phyloP scores from a whole-genome alignment of 2,888 invertebrate genomes.

The Agapetus fuscipes region DNA sequence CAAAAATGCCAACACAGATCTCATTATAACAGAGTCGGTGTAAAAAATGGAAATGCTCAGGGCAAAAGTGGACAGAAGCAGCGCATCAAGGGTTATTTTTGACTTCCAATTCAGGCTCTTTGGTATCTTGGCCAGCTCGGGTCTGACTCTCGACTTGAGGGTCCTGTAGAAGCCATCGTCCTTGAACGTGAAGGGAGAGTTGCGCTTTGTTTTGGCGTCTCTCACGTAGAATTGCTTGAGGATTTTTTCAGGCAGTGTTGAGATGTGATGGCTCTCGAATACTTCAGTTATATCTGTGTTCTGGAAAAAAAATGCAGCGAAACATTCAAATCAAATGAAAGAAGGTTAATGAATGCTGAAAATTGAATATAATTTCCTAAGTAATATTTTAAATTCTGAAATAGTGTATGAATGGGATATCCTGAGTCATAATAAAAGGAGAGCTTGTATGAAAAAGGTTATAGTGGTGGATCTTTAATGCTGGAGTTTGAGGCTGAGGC shows the following conservation, averaged over 20 bases:
- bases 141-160: constrained; percentile 48
- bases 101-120: constrained; percentile 28
- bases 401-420: too few species aligned
- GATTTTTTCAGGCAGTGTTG: constrained; percentile 44
- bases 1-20: constrained; percentile 30
- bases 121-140: constrained; percentile 45
- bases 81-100: constrained; percentile 9
- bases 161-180: constrained; percentile 65
- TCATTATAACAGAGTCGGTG: constrained; percentile 9
- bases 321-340: too few species aligned
- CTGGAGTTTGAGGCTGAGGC: too few species aligned
- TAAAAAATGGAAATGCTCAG: background rate
- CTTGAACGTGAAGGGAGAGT: constrained; percentile 63
- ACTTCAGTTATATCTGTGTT: constrained; percentile 74
- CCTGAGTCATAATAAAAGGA: too few species aligned
- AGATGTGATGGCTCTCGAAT: constrained; percentile 64
- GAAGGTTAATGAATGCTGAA: too few species aligned
- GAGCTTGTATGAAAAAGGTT: too few species aligned
- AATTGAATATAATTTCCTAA: too few species aligned
- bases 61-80: background rate
- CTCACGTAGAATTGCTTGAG: constrained; percentile 55
- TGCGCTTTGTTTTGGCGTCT: constrained; percentile 52
- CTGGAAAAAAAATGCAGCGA: constrained; percentile 30
- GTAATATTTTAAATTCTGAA: too few species aligned
- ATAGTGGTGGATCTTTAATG: too few species aligned